These are phyloP conservation scores for Lepilemur ruficaudatus DNA, from an alignment of 2,797 vertebrate species.

Conservation along the genomic window DNA sequence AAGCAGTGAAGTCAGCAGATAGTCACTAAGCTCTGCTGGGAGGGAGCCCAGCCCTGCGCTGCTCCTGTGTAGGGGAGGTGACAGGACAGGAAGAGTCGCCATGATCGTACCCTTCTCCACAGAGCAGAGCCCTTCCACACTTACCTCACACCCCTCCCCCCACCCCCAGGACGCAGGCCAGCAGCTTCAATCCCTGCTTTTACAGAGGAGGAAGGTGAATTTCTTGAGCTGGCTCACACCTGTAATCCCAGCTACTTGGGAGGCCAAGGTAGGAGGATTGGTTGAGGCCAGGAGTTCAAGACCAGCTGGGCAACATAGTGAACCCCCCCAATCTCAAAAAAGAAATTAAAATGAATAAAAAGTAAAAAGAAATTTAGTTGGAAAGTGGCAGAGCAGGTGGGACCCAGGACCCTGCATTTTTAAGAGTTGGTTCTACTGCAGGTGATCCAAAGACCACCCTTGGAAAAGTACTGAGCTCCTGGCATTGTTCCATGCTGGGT, in stretches of 20 bases:
- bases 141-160: neutral
- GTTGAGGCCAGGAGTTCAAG: neutral
- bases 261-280: neutral
- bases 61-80: neutral
- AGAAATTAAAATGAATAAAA: neutral
- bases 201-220: neutral
- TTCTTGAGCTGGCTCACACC: neutral
- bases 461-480: neutral
- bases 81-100: neutral
- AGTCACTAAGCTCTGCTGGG: neutral
- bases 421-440: neutral
- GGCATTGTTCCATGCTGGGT: neutral
- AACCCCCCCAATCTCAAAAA: neutral
- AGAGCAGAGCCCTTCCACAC: neutral
- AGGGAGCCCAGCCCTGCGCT: neutral
- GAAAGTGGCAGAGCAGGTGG: neutral
- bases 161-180: too few relatives aligned
- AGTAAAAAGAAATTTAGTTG: neutral
- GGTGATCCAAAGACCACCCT: neutral
- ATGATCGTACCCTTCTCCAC: neutral
- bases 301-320: neutral
- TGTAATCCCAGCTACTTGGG: neutral
- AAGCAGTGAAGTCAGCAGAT: conserved; percentile 33
- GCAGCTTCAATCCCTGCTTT: neutral
- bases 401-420: neutral